These are phyloP conservation scores for Hesperia comma DNA, from an alignment of 2,888 invertebrate species.

Conservation along the genomic window DNA sequence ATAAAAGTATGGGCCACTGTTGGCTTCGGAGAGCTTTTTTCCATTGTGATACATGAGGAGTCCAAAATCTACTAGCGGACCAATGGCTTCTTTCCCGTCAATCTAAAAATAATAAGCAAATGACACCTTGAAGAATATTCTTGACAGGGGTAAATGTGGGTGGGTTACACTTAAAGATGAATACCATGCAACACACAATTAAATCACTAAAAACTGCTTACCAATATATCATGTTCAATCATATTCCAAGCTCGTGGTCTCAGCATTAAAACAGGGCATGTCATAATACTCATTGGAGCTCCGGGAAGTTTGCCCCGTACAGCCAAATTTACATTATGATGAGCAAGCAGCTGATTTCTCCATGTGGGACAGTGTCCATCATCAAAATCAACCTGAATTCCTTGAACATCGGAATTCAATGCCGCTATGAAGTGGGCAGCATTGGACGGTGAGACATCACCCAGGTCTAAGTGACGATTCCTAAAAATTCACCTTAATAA, in stretches of 20 bases:
- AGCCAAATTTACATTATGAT: conserved; percentile 84
- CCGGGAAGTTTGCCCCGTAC: conserved; percentile 79
- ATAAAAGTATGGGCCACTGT: conserved; percentile 88
- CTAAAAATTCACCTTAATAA: conserved; percentile 42
- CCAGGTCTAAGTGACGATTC: conserved; percentile 86
- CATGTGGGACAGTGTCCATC: conserved; percentile 90
- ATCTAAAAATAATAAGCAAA: conserved; percentile 62
- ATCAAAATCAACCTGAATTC: conserved; percentile 87
- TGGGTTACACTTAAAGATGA: too few species aligned
- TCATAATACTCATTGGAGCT: conserved; percentile 75
- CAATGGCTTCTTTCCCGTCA: conserved; percentile 85
- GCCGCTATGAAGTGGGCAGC: conserved; percentile 82
- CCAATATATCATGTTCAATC: conserved; percentile 86
- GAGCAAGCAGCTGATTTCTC: conserved; percentile 86
- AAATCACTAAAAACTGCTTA: conserved; percentile 47
- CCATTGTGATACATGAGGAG: conserved; percentile 87
- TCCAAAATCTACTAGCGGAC: conserved; percentile 88
- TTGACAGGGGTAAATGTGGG: too few species aligned
- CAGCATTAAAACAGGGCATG: conserved; percentile 86
- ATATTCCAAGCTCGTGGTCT: conserved; percentile 90
- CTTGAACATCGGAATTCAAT: conserved; percentile 82
- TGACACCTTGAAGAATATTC: not conserved
- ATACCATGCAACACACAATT: too few species aligned
- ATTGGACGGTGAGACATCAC: conserved; percentile 86
- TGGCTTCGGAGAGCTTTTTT: conserved; percentile 74